Conservation (phyloP, 2,113 vertebrate species). For the Hystrix brachyura region DNA sequence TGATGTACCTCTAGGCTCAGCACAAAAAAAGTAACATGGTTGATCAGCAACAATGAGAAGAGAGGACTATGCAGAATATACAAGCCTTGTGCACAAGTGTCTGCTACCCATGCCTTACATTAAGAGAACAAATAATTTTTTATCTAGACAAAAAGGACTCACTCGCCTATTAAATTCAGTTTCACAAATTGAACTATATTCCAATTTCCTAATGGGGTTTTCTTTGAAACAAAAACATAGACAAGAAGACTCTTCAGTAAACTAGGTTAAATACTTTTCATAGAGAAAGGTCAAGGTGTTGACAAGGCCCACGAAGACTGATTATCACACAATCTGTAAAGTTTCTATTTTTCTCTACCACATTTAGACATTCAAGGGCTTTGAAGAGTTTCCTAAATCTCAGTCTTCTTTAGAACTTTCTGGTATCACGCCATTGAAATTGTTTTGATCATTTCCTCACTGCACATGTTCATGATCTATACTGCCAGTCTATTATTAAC, state of each 20-base stretch:
- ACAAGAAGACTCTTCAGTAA: not conserved
- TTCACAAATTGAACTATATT: not conserved
- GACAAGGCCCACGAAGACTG: not conserved
- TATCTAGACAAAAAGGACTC: not conserved
- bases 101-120: not conserved
- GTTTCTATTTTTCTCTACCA: not conserved
- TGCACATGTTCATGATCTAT: not conserved
- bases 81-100: rapidly evolving
- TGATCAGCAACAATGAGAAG: not conserved
- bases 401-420: not conserved
- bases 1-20: not conserved
- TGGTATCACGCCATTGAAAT: not conserved
- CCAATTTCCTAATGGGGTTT: not conserved
- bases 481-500: not conserved
- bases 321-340: not conserved
- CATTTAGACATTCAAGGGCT: not conserved
- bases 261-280: not conserved
- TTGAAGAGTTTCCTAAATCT: not conserved
- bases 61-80: not conserved
- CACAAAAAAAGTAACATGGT: not conserved
- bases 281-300: not conserved
- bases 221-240: not conserved
- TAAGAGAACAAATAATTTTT: not conserved
- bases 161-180: not conserved
- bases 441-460: not conserved